phyloP scores from a whole-genome alignment of 2,113 vertebrate species.

The Phrynosoma blainvillii region DNA sequence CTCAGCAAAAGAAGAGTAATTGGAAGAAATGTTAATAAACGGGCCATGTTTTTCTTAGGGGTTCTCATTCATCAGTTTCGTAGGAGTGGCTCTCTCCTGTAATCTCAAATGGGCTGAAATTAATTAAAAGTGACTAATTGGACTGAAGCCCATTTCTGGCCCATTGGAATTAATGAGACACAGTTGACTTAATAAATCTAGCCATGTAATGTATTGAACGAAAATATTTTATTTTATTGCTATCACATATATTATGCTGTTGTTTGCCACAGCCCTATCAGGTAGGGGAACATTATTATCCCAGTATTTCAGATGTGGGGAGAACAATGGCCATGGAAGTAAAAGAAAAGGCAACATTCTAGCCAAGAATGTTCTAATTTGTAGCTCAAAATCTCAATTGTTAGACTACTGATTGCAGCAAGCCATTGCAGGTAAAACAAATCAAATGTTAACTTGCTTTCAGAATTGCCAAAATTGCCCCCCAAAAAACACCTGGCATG shows the following conservation, averaged over 20 bases:
- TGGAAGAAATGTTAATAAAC: conserved; percentile 64
- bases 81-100: conserved; percentile 55
- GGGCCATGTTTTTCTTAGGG: conserved; percentile 53
- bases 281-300: neutral
- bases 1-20: conserved; percentile 61
- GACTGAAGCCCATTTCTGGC: neutral
- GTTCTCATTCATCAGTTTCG: conserved; percentile 59
- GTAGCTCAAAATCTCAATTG: neutral
- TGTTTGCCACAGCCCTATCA: neutral
- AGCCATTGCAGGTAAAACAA: neutral
- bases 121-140: conserved; percentile 19
- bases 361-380: neutral
- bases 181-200: neutral
- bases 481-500: neutral
- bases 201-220: neutral
- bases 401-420: neutral
- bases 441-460: neutral
- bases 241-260: neutral
- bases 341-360: neutral
- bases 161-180: neutral
- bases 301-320: too few species aligned
- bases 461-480: neutral
- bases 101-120: conserved; percentile 44
- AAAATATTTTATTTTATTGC: neutral
- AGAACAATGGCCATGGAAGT: too few species aligned